A percentile compares a stretch with the other conserved stretches of the same genome.
These are phyloP conservation scores for Engraulis encrasicolus DNA, from an alignment of 2,113 vertebrate genomes.

Conservation along the genomic window DNA sequence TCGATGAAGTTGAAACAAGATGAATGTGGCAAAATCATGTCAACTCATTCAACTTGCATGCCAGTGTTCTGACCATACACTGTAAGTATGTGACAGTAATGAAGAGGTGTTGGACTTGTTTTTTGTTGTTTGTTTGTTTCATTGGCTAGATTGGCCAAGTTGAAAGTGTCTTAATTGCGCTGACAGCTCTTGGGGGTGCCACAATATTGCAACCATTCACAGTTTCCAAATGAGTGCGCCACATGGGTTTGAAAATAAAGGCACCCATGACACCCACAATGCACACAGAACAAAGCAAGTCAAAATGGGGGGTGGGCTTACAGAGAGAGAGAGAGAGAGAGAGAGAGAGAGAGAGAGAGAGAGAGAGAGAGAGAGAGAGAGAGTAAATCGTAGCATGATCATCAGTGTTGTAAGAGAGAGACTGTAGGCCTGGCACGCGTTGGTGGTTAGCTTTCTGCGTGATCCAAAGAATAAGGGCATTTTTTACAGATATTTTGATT, in stretches of 20 bases:
- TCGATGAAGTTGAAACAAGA: background rate
- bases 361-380: too few species aligned
- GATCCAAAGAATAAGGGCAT: conserved; percentile 39
- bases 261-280: background rate
- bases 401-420: too few species aligned
- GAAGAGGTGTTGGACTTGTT: background rate
- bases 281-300: background rate
- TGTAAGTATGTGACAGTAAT: background rate
- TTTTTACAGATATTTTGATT: conserved; percentile 51
- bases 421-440: conserved; percentile 26
- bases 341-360: too few species aligned
- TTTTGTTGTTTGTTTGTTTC: background rate
- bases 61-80: background rate
- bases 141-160: background rate
- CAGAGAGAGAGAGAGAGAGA: conserved; percentile 29
- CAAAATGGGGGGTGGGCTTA: conserved; percentile 5
- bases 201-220: conserved; percentile 12
- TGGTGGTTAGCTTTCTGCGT: conserved; percentile 49
- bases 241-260: conserved; percentile 2
- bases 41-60: conserved; percentile 6
- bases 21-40: background rate
- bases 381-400: too few species aligned
- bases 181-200: background rate
- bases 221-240: background rate
- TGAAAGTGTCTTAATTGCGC: background rate